Percentiles rank a stretch among this genome's conserved stretches.
phyloP scores from a whole-genome alignment of 2,113 vertebrate species.

The Corythornis cristatus region DNA sequence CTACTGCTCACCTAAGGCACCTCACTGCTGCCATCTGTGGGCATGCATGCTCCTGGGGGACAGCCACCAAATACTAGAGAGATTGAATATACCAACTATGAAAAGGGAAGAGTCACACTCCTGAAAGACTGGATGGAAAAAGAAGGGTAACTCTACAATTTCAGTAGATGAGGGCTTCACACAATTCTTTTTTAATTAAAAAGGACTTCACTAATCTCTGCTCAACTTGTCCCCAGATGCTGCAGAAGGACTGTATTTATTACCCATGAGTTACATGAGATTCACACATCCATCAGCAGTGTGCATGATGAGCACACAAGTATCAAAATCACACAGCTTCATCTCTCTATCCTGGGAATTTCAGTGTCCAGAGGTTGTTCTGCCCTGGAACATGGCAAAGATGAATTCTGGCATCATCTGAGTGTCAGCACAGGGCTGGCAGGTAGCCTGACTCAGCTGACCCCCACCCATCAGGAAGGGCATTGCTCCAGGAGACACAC shows the following conservation, averaged over 20 bases:
- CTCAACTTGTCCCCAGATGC: background rate
- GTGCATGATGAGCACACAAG: background rate
- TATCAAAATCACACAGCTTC: rapidly evolving
- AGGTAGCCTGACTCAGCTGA: background rate
- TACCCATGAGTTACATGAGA: background rate
- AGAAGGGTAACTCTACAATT: background rate
- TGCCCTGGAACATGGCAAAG: rapidly evolving
- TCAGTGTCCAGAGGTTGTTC: background rate
- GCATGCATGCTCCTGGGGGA: background rate
- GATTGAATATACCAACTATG: background rate
- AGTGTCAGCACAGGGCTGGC: background rate
- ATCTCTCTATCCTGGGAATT: background rate
- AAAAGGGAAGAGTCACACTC: background rate
- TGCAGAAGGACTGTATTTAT: background rate
- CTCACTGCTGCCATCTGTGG: background rate
- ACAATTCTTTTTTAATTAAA: background rate
- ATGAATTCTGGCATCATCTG: background rate
- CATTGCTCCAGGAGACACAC: background rate
- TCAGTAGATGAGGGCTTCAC: background rate
- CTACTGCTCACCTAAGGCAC: background rate
- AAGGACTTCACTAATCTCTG: background rate
- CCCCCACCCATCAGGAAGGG: background rate
- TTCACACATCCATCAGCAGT: background rate
- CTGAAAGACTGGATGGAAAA: background rate
- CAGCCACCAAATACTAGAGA: background rate